Evolutionary conservation across 2,888 invertebrate species (phyloP), one percentile per base, ranked within the genome.

Genomic region (Campoplex nolae): DNA sequence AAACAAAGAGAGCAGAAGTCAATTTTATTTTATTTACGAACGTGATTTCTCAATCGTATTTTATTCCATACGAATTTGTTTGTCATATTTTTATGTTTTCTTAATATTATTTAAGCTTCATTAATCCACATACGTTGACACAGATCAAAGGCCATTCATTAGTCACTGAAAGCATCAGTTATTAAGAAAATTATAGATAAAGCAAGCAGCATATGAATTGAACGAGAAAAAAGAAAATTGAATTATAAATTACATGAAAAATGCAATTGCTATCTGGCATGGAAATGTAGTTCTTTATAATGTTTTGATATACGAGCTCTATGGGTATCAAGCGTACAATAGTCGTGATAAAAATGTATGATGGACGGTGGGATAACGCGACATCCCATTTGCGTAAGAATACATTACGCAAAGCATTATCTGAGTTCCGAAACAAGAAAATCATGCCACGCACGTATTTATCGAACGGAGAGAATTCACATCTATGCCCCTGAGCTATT

Each of bases 381-480:
- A 62, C 62, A 56, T 38, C 68, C 54, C 77, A 78, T 65, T 32
- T 65, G 23, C 48, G 58, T 56, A 42, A 58, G 54, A 86, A 86
- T 86, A 86, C 38, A 83, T 83, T 83, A 78, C 68, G 83, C 62
- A 73, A 73, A 79, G 71, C 32, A 42, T 83, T 78, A 35, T 62
- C 58, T 51, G 70, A 73, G 73, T 58, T 77, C 23, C n/a, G 18
- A 51, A 71, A 8, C 38, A 18, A 48, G 35, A 23, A 35, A 75
- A 45, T 75, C 48, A 75, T 65, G 35, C 38, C 32, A 28, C n/a
- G 67, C 38, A 62, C 75, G 35, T 65, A 28, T 58, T 35, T 80
- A 71, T 84, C 62, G 76, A 81, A 56, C 48, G 67, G 56, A 32
- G 23, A 76, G 67, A 56, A 16, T 77, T 77, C 67, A 77, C 73